Evolutionary conservation across 2,888 invertebrate genomes (phyloP), one percentile per base, ranked within the genome.

Genomic region (Lasioglossum figueresi): DNA sequence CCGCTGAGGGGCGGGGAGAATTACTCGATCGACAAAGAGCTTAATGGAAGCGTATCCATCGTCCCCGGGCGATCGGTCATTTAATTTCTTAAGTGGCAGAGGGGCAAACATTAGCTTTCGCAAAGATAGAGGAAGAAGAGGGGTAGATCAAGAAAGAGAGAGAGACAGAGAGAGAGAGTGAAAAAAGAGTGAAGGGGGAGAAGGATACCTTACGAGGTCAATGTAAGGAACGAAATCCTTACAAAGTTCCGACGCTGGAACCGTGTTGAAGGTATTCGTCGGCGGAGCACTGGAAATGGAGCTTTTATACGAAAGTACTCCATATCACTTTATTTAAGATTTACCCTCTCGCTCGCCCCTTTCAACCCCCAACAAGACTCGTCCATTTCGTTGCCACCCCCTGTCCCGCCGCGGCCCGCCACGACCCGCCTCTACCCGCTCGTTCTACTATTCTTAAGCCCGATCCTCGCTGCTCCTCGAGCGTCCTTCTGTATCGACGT

Each of bases 291-390:
- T 94, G 93, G 94, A 94, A 95, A 94, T 94, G 94, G 94, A 94
- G 95, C 95, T 94, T 94, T 94, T 94, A 94, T 95, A 95, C 94
- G 94, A 94, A 94, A 95, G 95, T 94, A 95, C 95, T 95, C 95
- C 95, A 95, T 95, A 95, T 95, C 95, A 95, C 95, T 94, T 95
- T 95, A 95, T 95, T 95, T 95, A 95, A 95, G 95, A 95, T 95
- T 94, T 95, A 94, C 94, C 94, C 94, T 95, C 95, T 94, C 93
- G 90, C 93, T 93, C 93, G 92, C 93, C 94, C 94, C 94, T 94
- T 95, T 94, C 94, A 94, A 93, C 93, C 94, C 93, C 93, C 94
- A 94, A 95, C 95, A 94, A 95, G 95, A 94, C 94, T 95, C 94
- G 94, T 95, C 95, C 94, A 95, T 95, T 95, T 95, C 94, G 93